phyloP scores from a whole-genome alignment of 2,797 vertebrate genomes.

The Rhinichthys osculus region DNA sequence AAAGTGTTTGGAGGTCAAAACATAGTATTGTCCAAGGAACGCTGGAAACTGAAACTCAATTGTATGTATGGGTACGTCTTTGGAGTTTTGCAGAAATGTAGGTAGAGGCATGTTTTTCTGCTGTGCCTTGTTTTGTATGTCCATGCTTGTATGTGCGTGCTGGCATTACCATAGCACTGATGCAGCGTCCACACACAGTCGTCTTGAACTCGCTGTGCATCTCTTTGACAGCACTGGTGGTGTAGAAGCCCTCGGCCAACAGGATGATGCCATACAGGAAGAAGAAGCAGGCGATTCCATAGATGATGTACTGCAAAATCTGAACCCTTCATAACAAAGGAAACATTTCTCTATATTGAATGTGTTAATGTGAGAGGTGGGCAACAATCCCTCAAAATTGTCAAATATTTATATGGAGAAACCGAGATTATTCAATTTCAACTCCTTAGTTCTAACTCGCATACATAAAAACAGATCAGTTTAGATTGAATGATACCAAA shows the following conservation, averaged over 20 bases:
- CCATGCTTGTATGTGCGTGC: not conserved
- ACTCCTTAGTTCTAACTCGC: not conserved
- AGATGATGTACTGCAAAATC: slow-evolving; percentile 98
- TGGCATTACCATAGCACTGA: slow-evolving; percentile 90
- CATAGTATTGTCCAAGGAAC: not conserved
- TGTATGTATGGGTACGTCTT: slow-evolving; percentile 3
- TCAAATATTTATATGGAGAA: not conserved
- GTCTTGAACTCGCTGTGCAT: slow-evolving; percentile 98
- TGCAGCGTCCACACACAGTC: slow-evolving; percentile 95
- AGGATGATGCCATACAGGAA: slow-evolving; percentile 96
- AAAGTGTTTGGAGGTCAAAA: not conserved
- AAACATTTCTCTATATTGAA: slow-evolving; percentile 6
- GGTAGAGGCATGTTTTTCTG: not conserved
- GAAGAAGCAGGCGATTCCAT: slow-evolving; percentile 97
- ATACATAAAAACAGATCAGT: not conserved
- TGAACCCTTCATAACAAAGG: slow-evolving; percentile 83
- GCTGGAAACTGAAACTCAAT: not conserved
- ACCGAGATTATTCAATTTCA: not conserved
- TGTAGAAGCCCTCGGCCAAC: slow-evolving; percentile 97
- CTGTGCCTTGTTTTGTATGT: not conserved
- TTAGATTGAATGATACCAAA: not conserved
- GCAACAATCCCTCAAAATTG: not conserved
- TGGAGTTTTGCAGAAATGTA: not conserved
- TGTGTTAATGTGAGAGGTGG: not conserved
- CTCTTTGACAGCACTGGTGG: slow-evolving; percentile 94